Percentiles rank a stretch among this genome's conserved stretches.
Evolutionary conservation across 2,113 vertebrate genomes (phyloP).

Genomic region (Atrichornis clamosus): DNA sequence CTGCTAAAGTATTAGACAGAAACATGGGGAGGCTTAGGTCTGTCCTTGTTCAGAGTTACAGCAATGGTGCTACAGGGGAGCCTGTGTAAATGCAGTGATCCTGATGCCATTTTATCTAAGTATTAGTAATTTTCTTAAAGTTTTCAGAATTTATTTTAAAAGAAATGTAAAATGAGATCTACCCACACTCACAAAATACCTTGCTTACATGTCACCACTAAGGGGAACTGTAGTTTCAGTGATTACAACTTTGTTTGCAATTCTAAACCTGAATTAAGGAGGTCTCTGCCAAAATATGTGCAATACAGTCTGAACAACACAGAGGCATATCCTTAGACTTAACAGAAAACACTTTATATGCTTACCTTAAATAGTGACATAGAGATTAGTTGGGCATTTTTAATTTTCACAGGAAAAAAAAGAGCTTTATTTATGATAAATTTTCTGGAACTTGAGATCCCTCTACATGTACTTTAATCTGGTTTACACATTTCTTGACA

Average conservation of each 20-base stretch:
- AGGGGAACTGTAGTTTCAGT: not conserved
- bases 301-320: not conserved
- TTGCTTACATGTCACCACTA: not conserved
- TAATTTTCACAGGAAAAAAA: not conserved
- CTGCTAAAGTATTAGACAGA: not conserved
- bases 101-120: not conserved
- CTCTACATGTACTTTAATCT: not conserved
- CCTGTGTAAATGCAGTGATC: not conserved
- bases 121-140: not conserved
- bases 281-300: not conserved
- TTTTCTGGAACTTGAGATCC: not conserved
- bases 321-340: not conserved
- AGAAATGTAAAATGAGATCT: not conserved
- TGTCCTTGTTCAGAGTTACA: not conserved
- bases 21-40: not conserved
- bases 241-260: not conserved
- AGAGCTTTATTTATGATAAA: not conserved
- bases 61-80: not conserved
- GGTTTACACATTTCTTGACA: not conserved
- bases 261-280: not conserved
- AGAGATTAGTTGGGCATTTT: not conserved
- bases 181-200: not conserved
- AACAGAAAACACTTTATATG: not conserved
- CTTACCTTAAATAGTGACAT: not conserved
- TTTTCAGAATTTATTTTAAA: not conserved